A percentile compares a stretch with the other conserved stretches of the same genome.
These are phyloP conservation scores for Drosophila dives DNA, from an alignment of 2,888 invertebrate genomes.

Conservation along the genomic window DNA sequence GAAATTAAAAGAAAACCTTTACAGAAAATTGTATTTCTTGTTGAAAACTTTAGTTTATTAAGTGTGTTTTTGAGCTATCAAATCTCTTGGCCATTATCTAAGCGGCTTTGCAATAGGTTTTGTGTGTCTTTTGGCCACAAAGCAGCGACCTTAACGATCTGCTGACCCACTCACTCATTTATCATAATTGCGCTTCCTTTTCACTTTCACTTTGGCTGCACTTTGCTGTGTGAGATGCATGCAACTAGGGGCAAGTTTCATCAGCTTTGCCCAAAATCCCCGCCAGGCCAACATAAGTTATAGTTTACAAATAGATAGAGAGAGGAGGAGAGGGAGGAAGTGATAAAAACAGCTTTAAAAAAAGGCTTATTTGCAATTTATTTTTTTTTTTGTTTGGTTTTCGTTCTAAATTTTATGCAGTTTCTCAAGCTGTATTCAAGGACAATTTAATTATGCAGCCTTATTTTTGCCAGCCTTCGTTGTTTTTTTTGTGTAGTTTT, in stretches of 20 bases:
- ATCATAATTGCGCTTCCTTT: slow-evolving; percentile 53
- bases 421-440: slow-evolving; percentile 63
- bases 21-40: neutral
- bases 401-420: slow-evolving; percentile 58
- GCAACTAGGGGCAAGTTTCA: slow-evolving; percentile 24
- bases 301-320: slow-evolving; percentile 13
- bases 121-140: slow-evolving; percentile 30
- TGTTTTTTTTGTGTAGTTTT: slow-evolving; percentile 17
- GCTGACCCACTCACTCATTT: slow-evolving; percentile 45
- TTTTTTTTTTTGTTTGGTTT: slow-evolving; percentile 48
- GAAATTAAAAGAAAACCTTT: neutral
- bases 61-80: neutral
- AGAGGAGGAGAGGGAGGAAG: neutral
- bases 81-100: slow-evolving; percentile 17
- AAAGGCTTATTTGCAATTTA: slow-evolving; percentile 52
- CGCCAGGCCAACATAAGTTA: slow-evolving; percentile 57
- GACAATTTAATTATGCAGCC: slow-evolving; percentile 78
- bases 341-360: neutral
- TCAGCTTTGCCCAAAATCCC: slow-evolving; percentile 18
- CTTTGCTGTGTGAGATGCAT: neutral
- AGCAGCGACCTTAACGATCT: slow-evolving; percentile 39
- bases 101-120: slow-evolving; percentile 36
- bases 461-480: slow-evolving; percentile 33
- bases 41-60: neutral
- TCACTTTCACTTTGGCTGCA: slow-evolving; percentile 57